phyloP scores from a whole-genome alignment of 2,113 vertebrate genomes.

The Tympanuchus pallidicinctus region DNA sequence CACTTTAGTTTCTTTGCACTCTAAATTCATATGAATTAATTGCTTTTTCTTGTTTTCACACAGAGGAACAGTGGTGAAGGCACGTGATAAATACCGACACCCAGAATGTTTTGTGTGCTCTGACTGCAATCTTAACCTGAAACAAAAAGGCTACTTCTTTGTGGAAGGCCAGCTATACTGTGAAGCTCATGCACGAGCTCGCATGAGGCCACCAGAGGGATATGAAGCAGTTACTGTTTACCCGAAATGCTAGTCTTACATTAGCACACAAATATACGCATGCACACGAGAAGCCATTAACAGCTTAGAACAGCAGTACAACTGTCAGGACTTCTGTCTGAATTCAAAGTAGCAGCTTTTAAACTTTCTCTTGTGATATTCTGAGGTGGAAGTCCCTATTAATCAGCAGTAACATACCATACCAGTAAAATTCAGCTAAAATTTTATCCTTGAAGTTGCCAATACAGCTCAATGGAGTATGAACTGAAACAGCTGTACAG shows the following conservation, averaged over 20 bases:
- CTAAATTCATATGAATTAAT: background rate
- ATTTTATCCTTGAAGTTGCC: slow-evolving; percentile 13
- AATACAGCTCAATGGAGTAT: background rate
- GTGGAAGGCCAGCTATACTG: slow-evolving; percentile 96
- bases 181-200: slow-evolving; percentile 90
- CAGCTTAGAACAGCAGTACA: slow-evolving; percentile 39
- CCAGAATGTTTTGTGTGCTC: slow-evolving; percentile 96
- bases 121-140: slow-evolving; percentile 95
- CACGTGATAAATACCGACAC: slow-evolving; percentile 92
- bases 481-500: background rate
- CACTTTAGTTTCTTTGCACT: background rate
- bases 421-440: slow-evolving; percentile 21
- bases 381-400: background rate
- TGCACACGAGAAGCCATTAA: background rate
- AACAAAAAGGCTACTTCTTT: slow-evolving; percentile 97
- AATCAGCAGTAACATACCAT: background rate
- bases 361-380: background rate
- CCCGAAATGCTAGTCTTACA: slow-evolving; percentile 78
- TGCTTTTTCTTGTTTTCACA: background rate
- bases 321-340: background rate
- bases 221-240: slow-evolving; percentile 90
- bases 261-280: background rate
- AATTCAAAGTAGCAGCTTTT: slow-evolving; percentile 44
- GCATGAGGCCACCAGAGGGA: slow-evolving; percentile 90
- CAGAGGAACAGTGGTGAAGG: slow-evolving; percentile 96